Evolutionary conservation across 2,113 vertebrate species (phyloP), one percentile per base, ranked within the genome.

Genomic region (Trogon surrucura): DNA sequence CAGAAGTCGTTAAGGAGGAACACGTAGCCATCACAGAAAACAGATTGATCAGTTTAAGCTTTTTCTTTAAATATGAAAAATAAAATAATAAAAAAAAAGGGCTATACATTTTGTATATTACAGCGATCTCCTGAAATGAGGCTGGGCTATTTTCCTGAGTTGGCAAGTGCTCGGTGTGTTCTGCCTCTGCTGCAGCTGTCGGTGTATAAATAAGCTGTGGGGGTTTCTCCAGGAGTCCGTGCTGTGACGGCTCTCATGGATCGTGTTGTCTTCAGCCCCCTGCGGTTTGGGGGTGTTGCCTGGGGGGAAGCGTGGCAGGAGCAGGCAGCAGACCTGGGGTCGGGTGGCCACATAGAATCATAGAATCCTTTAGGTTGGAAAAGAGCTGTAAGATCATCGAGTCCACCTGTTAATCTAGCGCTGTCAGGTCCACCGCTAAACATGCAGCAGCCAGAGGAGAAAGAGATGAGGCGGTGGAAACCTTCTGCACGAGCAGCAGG

Each of bases 151-250:
- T 87, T 73, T 86, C 77, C 67, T 36, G 54, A 54, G 27, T 81
- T 66, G 64, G 73, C 64, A 71, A 10, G 50, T 66, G 56, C n/a
- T 85, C 27, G 1, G 51, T n/a, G 58, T 73, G 62, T 51, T 85
- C 69, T 93, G 77, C 60, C 69, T 74, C 83, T 87, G 69, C 90
- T 30, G 80, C 77, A 96, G 88, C 85, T 93, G 92, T 60, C 1
- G 0, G 8, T 16, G 65, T 67, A 30, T 75, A 79, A 92, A 89
- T 79, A 57, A 83, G 65, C 80, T 72, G 53, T 7, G 69, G 60
- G 89, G 77, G 65, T 47, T 95, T 81, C 57, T 85, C 27, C 29
- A 32, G 51, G 71, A 80, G 29, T 23, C 84, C 53, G 80, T 58
- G 57, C 71, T 85, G 67, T 45, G 9, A 56, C 77, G 60, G 51